phyloP scores from a whole-genome alignment of 2,888 invertebrate genomes.

The Cosmopolites sordidus region DNA sequence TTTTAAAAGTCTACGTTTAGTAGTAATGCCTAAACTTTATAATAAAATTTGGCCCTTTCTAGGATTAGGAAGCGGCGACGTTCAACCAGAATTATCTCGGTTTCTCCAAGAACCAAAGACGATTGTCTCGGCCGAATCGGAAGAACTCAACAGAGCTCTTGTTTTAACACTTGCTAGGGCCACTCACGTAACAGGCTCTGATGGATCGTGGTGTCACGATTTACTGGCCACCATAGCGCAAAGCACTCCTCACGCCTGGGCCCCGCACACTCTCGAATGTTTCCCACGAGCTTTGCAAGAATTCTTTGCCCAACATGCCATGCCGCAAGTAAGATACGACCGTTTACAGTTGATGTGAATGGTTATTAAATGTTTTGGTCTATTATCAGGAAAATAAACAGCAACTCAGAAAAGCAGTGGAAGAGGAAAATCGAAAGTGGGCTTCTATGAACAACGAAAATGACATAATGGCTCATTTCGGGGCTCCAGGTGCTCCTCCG shows the following conservation, averaged over 20 bases:
- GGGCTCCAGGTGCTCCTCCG: slow-evolving; percentile 86
- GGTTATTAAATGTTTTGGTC: neutral
- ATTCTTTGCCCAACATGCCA: slow-evolving; percentile 82
- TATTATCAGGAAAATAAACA: slow-evolving; percentile 72
- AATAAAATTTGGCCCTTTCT: slow-evolving; percentile 44
- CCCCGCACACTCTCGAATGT: slow-evolving; percentile 84
- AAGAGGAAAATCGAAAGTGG: slow-evolving; percentile 95
- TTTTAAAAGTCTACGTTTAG: no score
- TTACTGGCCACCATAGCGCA: slow-evolving; percentile 82
- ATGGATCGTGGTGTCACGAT: slow-evolving; percentile 86
- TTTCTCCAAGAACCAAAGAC: slow-evolving; percentile 90
- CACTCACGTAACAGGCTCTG: slow-evolving; percentile 87
- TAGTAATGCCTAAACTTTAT: no score
- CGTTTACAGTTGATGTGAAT: neutral
- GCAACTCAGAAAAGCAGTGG: slow-evolving; percentile 85
- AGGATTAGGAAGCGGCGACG: slow-evolving; percentile 89
- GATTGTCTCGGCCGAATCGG: slow-evolving; percentile 88
- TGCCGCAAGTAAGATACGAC: slow-evolving; percentile 54
- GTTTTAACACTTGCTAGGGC: slow-evolving; percentile 90
- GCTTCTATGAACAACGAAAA: slow-evolving; percentile 95
- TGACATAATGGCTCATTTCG: slow-evolving; percentile 93
- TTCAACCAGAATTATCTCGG: slow-evolving; percentile 88
- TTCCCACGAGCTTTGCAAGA: slow-evolving; percentile 87
- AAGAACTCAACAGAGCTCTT: slow-evolving; percentile 89
- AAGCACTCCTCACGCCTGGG: slow-evolving; percentile 94